phyloP scores from a whole-genome alignment of 2,797 vertebrate genomes.

The Alectoris magna region DNA sequence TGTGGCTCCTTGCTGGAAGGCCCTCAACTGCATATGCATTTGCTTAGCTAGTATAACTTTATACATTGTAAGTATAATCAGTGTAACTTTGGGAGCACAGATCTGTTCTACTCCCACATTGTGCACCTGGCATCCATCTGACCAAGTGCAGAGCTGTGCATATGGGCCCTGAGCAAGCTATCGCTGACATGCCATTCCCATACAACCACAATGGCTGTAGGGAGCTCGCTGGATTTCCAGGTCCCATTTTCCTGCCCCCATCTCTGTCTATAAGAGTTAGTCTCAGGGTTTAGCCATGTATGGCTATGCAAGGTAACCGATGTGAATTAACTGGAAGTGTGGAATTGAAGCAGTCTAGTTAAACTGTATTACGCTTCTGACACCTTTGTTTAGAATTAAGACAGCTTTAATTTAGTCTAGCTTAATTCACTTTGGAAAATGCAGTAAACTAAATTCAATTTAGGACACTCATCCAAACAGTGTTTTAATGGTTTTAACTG shows the following conservation, averaged over 20 bases:
- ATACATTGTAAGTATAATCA: no score
- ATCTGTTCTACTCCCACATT: not conserved
- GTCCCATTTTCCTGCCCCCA: not conserved
- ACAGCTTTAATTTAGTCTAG: conserved; percentile 63
- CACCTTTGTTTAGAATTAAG: conserved; percentile 55
- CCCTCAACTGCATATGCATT: not conserved
- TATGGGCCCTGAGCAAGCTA: not conserved
- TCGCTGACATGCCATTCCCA: not conserved
- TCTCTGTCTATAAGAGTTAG: not conserved
- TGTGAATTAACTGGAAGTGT: conserved; percentile 34
- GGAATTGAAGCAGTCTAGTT: conserved; percentile 44
- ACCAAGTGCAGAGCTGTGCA: not conserved
- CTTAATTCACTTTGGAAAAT: conserved; percentile 66
- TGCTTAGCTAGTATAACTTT: not conserved
- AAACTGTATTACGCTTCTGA: conserved; percentile 55
- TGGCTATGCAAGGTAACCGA: not conserved
- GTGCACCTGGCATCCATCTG: rapidly evolving
- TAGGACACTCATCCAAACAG: conserved; percentile 39
- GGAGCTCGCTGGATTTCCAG: not conserved
- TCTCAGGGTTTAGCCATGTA: not conserved
- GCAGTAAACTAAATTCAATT: conserved; percentile 63
- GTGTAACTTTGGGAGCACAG: not conserved
- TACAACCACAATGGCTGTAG: rapidly evolving
- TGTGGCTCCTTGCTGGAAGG: not conserved
- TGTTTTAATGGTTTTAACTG: conserved; percentile 62